phyloP scores from a whole-genome alignment of 2,888 invertebrate genomes.

The Gastracanthus pulcherrimus region DNA sequence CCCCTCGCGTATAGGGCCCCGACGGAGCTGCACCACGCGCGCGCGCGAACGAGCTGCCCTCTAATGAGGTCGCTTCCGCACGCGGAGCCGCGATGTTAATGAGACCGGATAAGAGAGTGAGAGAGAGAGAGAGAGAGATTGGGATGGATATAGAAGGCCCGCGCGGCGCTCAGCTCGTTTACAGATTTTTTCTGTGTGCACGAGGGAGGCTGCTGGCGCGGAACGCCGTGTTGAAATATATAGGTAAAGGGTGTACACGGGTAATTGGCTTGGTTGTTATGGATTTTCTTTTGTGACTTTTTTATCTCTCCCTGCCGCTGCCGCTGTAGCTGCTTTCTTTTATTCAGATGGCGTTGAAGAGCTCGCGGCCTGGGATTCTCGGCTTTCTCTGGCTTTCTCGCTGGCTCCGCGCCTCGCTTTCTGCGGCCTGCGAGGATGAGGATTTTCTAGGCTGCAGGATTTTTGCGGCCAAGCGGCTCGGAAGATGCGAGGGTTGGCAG shows the following conservation, averaged over 20 bases:
- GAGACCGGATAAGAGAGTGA: conserved; percentile 55
- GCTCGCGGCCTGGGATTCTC: conserved; percentile 2
- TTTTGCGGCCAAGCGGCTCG: too few species aligned
- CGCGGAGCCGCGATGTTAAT: conserved; percentile 61
- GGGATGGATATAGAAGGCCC: too few species aligned
- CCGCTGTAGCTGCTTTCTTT: neutral
- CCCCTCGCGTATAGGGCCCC: too few species aligned
- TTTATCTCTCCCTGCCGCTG: neutral
- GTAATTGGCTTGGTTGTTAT: conserved; percentile 50
- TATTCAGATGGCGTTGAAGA: neutral
- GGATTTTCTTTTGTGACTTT: conserved; percentile 42
- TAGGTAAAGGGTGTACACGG: neutral
- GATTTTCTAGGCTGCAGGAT: too few species aligned
- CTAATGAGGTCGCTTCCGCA: conserved; percentile 64
- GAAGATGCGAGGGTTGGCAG: too few species aligned
- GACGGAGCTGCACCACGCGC: neutral
- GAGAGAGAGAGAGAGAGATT: too few species aligned
- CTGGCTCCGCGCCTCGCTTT: too few species aligned
- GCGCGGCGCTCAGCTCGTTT: conserved; percentile 12
- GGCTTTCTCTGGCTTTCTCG: too few species aligned
- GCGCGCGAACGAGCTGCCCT: conserved; percentile 32
- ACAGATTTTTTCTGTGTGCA: conserved; percentile 18
- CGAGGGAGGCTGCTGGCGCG: neutral
- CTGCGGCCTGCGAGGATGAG: too few species aligned
- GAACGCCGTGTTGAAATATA: conserved; percentile 24